Evolutionary conservation across 2,888 invertebrate species (phyloP).

Genomic region (Ornithoptera priamus): DNA sequence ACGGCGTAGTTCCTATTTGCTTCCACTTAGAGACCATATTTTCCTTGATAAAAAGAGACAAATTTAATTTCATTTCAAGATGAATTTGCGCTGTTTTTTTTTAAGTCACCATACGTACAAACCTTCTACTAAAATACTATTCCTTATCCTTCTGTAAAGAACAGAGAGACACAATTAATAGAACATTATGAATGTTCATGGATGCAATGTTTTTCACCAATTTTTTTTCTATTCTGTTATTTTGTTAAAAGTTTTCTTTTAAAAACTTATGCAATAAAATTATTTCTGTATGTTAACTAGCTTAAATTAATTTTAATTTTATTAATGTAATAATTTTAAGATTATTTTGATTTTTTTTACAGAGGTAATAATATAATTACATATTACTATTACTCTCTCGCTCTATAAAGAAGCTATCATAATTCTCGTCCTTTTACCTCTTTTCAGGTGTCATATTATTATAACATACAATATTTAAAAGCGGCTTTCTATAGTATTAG

Average conservation of each 20-base stretch:
- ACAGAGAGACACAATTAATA: background rate
- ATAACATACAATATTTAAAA: too few relatives aligned
- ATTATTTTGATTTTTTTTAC: too few relatives aligned
- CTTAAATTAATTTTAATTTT: too few relatives aligned
- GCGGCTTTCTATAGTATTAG: too few relatives aligned
- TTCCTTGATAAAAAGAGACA: constrained; percentile 12
- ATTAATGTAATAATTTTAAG: too few relatives aligned
- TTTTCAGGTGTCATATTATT: too few relatives aligned
- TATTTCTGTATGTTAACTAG: background rate
- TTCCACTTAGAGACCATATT: background rate
- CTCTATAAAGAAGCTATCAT: too few relatives aligned
- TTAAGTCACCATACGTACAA: background rate
- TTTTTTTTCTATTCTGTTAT: background rate
- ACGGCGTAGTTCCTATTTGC: constrained; percentile 22
- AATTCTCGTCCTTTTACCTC: too few relatives aligned
- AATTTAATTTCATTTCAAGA: background rate
- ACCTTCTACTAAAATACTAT: background rate
- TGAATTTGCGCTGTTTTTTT: background rate
- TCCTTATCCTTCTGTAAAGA: background rate
- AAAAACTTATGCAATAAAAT: background rate
- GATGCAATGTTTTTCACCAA: background rate
- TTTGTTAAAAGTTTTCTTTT: background rate
- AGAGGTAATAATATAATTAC: too few relatives aligned
- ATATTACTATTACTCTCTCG: too few relatives aligned
- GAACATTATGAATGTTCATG: background rate